Evolutionary conservation across 2,113 vertebrate species (phyloP), one percentile per base, ranked within the genome.

Genomic region (Lamprologus callipterus): DNA sequence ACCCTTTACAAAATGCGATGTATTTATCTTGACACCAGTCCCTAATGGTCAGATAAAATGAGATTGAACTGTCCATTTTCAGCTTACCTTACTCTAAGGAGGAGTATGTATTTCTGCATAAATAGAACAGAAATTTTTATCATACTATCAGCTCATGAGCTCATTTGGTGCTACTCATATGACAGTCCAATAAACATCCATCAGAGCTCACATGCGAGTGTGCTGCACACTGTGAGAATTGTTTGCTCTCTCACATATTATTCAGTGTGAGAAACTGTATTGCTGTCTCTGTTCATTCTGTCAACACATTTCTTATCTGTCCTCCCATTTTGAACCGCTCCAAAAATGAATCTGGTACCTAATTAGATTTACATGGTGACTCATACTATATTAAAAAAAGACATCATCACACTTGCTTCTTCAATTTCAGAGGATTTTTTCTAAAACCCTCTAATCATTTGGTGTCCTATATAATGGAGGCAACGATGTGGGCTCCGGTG

Each of bases 391-490:
- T 78, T 1, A 80, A 86, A 90, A 82, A 60, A 49, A 70, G 10
- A 12, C 58, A 83, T 81, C 31, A 60, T 89, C 21, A 51, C 42
- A 73, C 9, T 33, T 6, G 28, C 80, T 35, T 21, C 63, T 84
- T 91, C 47, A 80, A 42, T 87, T 86, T 85, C 9, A 14, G 45
- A 21, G 28, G 53, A 53, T 28, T 75, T 47, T 78, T 89, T 88
- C 85, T 53, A 42, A 91, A 86, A 81, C 14, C 55, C 83, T 84
- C 54, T 75, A 55, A 92, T 93, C 81, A 93, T 87, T 87, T 49
- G 8, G 21, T 87, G 35, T 31, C 37, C 28, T 83, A 54, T 86
- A 87, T 85, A 86, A 87, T 75, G 35, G 23, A 82, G 73, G 49
- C 60, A 79, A 81, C 54, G 75, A 75, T 79, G 81, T 70, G 73